A percentile compares a stretch with the other conserved stretches of the same genome.
phyloP scores from a whole-genome alignment of 2,888 invertebrate genomes.

The Lycocerus yunnanus region DNA sequence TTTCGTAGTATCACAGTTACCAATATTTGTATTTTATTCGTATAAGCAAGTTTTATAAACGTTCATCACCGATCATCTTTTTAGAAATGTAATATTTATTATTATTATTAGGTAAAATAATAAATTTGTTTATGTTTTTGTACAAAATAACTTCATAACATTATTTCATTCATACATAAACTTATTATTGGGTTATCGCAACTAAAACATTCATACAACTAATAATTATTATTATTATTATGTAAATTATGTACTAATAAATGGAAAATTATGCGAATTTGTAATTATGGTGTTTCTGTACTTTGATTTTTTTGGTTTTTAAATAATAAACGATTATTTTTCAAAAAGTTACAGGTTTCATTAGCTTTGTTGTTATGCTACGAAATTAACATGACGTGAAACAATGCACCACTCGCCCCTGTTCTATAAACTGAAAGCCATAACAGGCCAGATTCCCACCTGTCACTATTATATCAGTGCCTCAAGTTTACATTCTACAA shows the following conservation, averaged over 20 bases:
- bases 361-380: neutral
- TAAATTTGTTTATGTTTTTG: neutral
- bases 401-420: no score
- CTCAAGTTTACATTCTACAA: no score
- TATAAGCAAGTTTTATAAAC: neutral
- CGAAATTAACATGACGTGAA: no score
- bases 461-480: no score
- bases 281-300: constrained; percentile 1
- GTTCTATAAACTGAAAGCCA: no score
- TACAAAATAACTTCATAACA: neutral
- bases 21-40: neutral
- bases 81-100: neutral
- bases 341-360: neutral
- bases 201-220: neutral
- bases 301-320: neutral
- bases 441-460: no score
- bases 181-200: neutral
- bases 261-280: constrained; percentile 25
- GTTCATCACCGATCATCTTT: neutral
- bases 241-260: constrained; percentile 20
- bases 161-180: neutral
- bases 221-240: neutral
- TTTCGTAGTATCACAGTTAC: constrained; percentile 3
- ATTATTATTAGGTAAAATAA: neutral
- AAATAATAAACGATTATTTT: neutral